These are phyloP conservation scores for Pardosa pseudoannulata DNA, from an alignment of 2,888 invertebrate genomes.

Conservation along the genomic window DNA sequence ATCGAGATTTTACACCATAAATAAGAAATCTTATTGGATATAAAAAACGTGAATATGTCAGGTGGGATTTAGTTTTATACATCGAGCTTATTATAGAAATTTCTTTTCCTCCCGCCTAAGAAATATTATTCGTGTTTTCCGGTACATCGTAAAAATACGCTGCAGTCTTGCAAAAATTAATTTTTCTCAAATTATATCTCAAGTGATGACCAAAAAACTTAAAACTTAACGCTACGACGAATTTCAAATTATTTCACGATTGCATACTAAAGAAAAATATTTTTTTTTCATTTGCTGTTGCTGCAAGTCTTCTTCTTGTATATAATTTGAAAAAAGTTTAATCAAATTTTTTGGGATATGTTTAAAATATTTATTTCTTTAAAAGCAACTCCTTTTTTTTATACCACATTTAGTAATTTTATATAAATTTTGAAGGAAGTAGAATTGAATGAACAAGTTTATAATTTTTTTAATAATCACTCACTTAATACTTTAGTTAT, in stretches of 20 bases:
- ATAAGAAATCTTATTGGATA: background rate
- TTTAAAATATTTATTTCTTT: too few species aligned
- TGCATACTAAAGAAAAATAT: background rate
- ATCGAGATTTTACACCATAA: background rate
- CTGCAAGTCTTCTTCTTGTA: too few species aligned
- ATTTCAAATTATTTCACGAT: background rate
- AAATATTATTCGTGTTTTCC: background rate
- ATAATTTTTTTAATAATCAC: too few species aligned
- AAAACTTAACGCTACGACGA: background rate
- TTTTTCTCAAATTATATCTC: constrained; percentile 3
- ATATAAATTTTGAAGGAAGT: too few species aligned
- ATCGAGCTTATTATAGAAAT: background rate
- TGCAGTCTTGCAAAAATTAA: background rate
- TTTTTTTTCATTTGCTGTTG: background rate
- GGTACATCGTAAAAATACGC: background rate
- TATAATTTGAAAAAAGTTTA: too few species aligned
- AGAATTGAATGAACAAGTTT: too few species aligned
- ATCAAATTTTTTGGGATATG: too few species aligned
- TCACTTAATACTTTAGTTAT: too few species aligned
- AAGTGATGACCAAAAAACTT: background rate
- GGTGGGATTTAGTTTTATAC: background rate
- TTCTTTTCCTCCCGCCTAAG: background rate
- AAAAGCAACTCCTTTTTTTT: too few species aligned
- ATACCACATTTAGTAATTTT: too few species aligned
- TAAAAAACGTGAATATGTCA: background rate